Evolutionary conservation across 2,113 vertebrate species (phyloP).

Genomic region (Orthochromis indermauri): DNA sequence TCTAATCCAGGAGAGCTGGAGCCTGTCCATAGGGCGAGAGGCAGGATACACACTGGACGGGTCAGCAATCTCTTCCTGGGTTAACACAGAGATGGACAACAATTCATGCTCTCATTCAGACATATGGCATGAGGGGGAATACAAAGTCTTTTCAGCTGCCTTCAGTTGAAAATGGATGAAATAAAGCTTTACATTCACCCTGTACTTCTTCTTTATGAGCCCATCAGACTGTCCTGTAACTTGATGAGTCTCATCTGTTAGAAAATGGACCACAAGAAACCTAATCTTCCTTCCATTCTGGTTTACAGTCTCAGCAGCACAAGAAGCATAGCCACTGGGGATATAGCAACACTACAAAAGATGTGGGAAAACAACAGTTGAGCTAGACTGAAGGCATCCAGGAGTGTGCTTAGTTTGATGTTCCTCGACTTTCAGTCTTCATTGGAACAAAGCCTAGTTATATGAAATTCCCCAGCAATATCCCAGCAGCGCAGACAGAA

Average conservation of each 20-base stretch:
- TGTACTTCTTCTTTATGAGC: background rate
- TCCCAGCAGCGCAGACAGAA: conserved; percentile 41
- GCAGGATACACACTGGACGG: background rate
- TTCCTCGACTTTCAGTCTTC: conserved; percentile 46
- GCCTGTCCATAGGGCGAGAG: background rate
- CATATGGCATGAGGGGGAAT: background rate
- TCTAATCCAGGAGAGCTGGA: background rate
- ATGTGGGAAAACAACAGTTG: background rate
- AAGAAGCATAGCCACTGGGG: background rate
- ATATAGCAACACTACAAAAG: background rate
- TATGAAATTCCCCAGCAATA: conserved; percentile 61
- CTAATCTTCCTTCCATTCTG: background rate
- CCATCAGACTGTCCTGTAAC: background rate
- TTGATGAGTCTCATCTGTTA: background rate
- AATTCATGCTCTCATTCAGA: background rate
- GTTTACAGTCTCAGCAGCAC: background rate
- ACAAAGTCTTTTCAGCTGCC: background rate
- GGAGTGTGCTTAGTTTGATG: conserved; percentile 35
- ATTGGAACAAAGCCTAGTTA: conserved; percentile 33
- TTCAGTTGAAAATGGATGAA: background rate
- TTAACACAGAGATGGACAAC: background rate
- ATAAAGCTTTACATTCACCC: background rate
- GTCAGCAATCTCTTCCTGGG: background rate
- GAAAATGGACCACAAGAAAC: conserved; percentile 4
- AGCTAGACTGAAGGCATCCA: background rate